Evolutionary conservation across 2,797 vertebrate species (phyloP).

Genomic region (Odontamblyopus rebecca): DNA sequence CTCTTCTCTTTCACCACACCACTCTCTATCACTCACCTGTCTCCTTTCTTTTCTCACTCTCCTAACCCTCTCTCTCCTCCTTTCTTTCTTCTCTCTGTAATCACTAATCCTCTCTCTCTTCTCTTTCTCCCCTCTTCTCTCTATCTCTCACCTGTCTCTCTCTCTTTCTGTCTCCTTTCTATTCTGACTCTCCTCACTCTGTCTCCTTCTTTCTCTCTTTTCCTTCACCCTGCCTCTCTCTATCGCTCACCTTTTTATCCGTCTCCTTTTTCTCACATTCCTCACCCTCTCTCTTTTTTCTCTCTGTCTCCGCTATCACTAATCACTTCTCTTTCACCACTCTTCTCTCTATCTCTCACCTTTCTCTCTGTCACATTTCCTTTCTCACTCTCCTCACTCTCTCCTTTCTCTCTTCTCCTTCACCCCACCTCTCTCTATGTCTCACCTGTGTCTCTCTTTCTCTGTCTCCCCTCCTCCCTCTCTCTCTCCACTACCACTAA

Average conservation of each 20-base stretch:
- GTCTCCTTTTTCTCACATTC: too few relatives aligned
- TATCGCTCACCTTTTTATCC: too few relatives aligned
- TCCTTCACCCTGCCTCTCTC: constrained; percentile 35
- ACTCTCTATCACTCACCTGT: not conserved
- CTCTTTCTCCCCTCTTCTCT: constrained; percentile 34
- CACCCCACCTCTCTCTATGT: constrained; percentile 27
- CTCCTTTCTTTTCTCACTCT: too few relatives aligned
- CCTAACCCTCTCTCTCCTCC: too few relatives aligned
- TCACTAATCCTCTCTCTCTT: too few relatives aligned
- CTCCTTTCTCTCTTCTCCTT: not conserved
- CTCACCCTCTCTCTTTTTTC: too few relatives aligned
- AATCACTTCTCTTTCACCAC: too few relatives aligned
- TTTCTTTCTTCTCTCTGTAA: too few relatives aligned
- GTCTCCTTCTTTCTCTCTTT: too few relatives aligned
- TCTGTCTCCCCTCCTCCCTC: constrained; percentile 10
- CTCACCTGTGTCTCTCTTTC: constrained; percentile 26
- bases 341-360: not conserved
- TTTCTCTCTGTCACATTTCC: not conserved
- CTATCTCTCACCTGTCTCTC: constrained; percentile 15
- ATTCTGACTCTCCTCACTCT: too few relatives aligned
- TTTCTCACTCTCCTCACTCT: not conserved
- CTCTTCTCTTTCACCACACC: not conserved
- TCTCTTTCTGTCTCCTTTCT: constrained; percentile 47
- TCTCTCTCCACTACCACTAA: too few relatives aligned
- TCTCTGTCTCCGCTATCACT: too few relatives aligned